Evolutionary conservation across 2,113 vertebrate genomes (phyloP), one percentile per base, ranked within the genome.

Genomic region (Phrynosoma platyrhinos): DNA sequence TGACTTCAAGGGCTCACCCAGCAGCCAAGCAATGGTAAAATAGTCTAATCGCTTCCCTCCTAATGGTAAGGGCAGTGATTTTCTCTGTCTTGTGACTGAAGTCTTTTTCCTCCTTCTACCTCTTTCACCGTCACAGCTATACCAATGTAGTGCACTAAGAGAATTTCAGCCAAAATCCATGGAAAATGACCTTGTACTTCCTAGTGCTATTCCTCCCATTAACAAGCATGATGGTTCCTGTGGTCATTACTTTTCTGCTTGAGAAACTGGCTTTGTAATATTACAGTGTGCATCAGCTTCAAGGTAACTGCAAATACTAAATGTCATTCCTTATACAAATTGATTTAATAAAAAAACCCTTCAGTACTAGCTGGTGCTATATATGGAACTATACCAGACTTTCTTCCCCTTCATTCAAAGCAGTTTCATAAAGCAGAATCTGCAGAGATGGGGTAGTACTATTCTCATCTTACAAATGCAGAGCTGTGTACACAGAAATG

Each of bases 391-490:
- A 79, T 12, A 40, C 30, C 79, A 7, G 55, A 68, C 30, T 4
- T 32, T 0, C 7, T 0, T 14, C 23, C 25, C 12, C 30, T 84
- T 71, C 16, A 74, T 40, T 40, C 82, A 62, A 62, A 47, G 32
- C 36, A 72, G 42, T 30, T 53, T 42, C 72, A 27, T 42, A 64
- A 88, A 71, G 30, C 16, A 68, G 23, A 18, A 83, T 7, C 4
- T 16, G 36, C 53, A 69, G 52, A 71, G 62, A 40, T 74, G 76
- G 71, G 55, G 40, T 13, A 91, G 87, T n/a, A 77, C 71, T 74
- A 27, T n/a, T 47, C 72, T 89, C 84, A 23, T 23, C 25, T 62
- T 40, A 68, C 1, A 74, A 85, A 78, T 84, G 89, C 66, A 40
- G 84, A 79, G 25, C 5, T 40, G 79, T 79, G 10, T 75, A 74